A percentile compares a stretch with the other conserved stretches of the same genome.
Conservation (phyloP, 1,140 invertebrate genomes). For the Drosophila micromelanica region DNA sequence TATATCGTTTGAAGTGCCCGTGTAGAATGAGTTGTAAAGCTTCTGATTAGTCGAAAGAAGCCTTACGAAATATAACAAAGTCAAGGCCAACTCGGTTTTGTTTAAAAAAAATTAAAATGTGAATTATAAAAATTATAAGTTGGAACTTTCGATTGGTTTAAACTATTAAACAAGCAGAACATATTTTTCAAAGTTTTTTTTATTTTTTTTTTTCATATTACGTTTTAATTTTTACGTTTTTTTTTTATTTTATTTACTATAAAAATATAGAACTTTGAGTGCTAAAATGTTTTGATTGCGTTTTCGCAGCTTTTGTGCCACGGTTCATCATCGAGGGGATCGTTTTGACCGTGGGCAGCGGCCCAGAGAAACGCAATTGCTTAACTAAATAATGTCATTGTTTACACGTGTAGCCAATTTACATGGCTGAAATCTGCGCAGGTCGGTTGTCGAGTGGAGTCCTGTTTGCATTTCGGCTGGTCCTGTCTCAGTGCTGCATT, state of each 20-base stretch:
- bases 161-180: no score
- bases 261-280: no score
- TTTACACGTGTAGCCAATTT: slow-evolving; percentile 67
- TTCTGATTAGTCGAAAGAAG: no score
- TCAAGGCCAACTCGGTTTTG: no score
- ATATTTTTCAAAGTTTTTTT: no score
- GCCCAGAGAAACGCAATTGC: slow-evolving; percentile 43
- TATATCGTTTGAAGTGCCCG: background rate
- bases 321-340: background rate
- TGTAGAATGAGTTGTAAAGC: background rate
- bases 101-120: no score
- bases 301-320: slow-evolving; percentile 22
- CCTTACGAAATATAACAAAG: no score
- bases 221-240: no score
- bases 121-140: no score
- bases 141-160: no score
- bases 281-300: background rate
- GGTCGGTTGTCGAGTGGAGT: slow-evolving; percentile 8
- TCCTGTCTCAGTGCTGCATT: slow-evolving; percentile 35
- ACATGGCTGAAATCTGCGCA: slow-evolving; percentile 42
- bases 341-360: background rate
- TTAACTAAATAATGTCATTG: slow-evolving; percentile 66
- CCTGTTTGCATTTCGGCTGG: slow-evolving; percentile 6
- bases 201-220: no score
- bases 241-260: no score